Evolutionary conservation across 2,113 vertebrate genomes (phyloP).

Genomic region (Callocephalon fimbriatum): DNA sequence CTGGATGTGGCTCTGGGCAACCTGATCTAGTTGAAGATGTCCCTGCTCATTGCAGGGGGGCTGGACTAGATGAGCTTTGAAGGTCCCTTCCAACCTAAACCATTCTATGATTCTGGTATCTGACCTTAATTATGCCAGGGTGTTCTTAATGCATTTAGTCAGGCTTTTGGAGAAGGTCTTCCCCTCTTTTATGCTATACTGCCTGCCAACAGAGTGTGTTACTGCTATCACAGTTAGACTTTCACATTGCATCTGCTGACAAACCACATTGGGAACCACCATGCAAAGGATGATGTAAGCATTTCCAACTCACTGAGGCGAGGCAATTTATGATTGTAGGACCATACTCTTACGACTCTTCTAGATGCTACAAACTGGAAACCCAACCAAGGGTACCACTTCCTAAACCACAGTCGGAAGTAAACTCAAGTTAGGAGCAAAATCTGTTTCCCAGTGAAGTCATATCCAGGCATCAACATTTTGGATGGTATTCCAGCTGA

Average conservation of each 20-base stretch:
- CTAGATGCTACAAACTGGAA: background rate
- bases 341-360: rapidly evolving
- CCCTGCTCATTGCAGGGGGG: background rate
- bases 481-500: background rate
- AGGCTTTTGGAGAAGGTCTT: background rate
- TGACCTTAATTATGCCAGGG: background rate
- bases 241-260: background rate
- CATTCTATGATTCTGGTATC: background rate
- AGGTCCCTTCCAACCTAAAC: background rate
- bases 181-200: background rate
- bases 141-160: background rate
- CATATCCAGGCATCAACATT: background rate
- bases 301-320: background rate
- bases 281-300: background rate
- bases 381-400: background rate
- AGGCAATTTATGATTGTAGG: background rate
- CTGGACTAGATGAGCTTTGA: background rate
- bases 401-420: background rate
- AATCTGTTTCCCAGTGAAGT: background rate
- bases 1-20: background rate
- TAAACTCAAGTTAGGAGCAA: background rate
- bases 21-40: background rate
- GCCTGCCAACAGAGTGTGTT: background rate
- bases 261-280: background rate
- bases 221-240: background rate